Evolutionary conservation across 2,888 invertebrate genomes (phyloP).

Genomic region (Stenurella melanura): DNA sequence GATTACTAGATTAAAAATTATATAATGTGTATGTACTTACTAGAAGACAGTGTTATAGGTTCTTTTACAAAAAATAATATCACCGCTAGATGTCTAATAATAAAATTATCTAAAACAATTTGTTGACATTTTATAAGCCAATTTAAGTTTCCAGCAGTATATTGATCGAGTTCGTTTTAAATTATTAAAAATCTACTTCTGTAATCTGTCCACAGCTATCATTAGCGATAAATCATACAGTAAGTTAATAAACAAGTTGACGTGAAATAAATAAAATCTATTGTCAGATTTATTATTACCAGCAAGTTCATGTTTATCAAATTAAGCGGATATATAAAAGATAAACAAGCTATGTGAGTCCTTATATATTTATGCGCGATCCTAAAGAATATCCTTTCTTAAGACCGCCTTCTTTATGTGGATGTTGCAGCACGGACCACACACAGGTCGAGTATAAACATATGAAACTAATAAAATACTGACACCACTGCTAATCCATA

Average conservation of each 20-base stretch:
- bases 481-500: slow-evolving; percentile 51
- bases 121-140: not conserved
- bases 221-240: slow-evolving; percentile 8
- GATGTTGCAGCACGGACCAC: slow-evolving; percentile 50
- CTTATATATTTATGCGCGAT: slow-evolving; percentile 49
- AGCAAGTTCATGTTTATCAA: slow-evolving; percentile 16
- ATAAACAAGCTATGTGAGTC: slow-evolving; percentile 42
- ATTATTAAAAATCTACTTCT: slow-evolving; percentile 15
- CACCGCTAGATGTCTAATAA: not conserved
- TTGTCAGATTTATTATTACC: slow-evolving; percentile 27
- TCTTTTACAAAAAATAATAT: not conserved
- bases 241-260: slow-evolving; percentile 13
- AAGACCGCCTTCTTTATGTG: slow-evolving; percentile 52
- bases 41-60: too few relatives aligned
- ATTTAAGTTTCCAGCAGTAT: slow-evolving; percentile 1
- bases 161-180: not conserved
- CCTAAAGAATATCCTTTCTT: slow-evolving; percentile 43
- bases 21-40: too few relatives aligned
- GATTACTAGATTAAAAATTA: too few relatives aligned
- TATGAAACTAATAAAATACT: slow-evolving; percentile 57
- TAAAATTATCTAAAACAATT: slow-evolving; percentile 5
- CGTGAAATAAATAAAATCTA: slow-evolving; percentile 12
- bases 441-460: slow-evolving; percentile 50
- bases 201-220: slow-evolving; percentile 6
- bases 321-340: slow-evolving; percentile 35